phyloP scores from a whole-genome alignment of 2,888 invertebrate species.

The Drosophila monieri region DNA sequence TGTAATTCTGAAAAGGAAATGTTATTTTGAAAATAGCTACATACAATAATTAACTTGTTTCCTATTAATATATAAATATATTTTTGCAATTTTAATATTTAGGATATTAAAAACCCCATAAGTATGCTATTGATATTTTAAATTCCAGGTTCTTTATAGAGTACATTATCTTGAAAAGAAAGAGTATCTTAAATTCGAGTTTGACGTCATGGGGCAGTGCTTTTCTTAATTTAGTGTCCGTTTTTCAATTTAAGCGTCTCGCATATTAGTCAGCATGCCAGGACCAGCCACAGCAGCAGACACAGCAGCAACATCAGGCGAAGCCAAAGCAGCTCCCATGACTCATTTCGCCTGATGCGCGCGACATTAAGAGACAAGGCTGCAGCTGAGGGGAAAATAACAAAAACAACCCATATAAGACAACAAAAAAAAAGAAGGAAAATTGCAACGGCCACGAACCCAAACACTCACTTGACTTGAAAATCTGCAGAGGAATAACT shows the following conservation, averaged over 20 bases:
- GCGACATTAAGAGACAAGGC: slow-evolving; percentile 47
- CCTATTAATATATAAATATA: too few species aligned
- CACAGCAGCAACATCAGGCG: slow-evolving; percentile 19
- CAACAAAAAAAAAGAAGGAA: slow-evolving; percentile 7
- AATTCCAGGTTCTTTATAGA: background rate
- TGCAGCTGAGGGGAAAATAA: slow-evolving; percentile 4
- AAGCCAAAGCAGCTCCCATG: slow-evolving; percentile 41
- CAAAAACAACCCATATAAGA: slow-evolving; percentile 2
- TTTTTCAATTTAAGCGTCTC: slow-evolving; percentile 38
- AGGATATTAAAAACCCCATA: background rate
- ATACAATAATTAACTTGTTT: too few species aligned
- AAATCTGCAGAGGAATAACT: slow-evolving; percentile 60
- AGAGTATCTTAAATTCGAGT: slow-evolving; percentile 5
- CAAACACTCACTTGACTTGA: slow-evolving; percentile 46
- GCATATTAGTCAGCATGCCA: slow-evolving; percentile 52
- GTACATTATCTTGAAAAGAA: background rate
- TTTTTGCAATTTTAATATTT: background rate
- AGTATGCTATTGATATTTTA: background rate
- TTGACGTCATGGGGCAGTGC: background rate
- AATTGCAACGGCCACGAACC: slow-evolving; percentile 13
- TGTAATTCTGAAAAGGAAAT: too few species aligned
- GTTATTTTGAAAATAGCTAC: too few species aligned
- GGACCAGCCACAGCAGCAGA: slow-evolving; percentile 21
- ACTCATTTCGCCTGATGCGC: slow-evolving; percentile 51
- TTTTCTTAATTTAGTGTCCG: slow-evolving; percentile 42